These are phyloP conservation scores for Equus przewalskii DNA, from an alignment of 2,113 vertebrate genomes.

Conservation along the genomic window DNA sequence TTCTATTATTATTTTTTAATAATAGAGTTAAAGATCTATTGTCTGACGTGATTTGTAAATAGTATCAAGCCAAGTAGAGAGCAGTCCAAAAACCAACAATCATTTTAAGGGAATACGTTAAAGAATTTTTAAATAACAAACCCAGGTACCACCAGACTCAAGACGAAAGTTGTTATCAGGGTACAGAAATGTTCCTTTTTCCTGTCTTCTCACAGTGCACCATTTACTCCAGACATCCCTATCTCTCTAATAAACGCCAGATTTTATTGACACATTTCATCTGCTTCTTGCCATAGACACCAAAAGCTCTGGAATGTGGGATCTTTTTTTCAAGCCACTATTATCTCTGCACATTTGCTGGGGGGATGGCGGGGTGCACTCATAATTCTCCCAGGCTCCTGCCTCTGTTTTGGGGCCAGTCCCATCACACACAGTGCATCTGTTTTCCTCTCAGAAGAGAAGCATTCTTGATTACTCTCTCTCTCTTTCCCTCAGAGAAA, in stretches of 20 bases:
- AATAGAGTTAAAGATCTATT: slow-evolving; percentile 79
- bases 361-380: fast-evolving
- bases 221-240: slow-evolving; percentile 73
- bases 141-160: slow-evolving; percentile 44
- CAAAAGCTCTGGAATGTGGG: slow-evolving; percentile 43
- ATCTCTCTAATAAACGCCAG: slow-evolving; percentile 83
- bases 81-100: slow-evolving; percentile 72
- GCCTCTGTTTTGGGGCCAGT: slow-evolving; percentile 56
- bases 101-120: slow-evolving; percentile 72
- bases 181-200: slow-evolving; percentile 78
- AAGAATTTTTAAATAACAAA: slow-evolving; percentile 75
- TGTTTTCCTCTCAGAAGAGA: slow-evolving; percentile 55
- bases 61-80: slow-evolving; percentile 79
- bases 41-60: slow-evolving; percentile 84
- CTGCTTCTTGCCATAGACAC: slow-evolving; percentile 62
- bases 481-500: slow-evolving; percentile 59
- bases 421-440: background rate
- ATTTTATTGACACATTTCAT: slow-evolving; percentile 78
- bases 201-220: slow-evolving; percentile 48
- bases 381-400: slow-evolving; percentile 55
- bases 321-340: slow-evolving; percentile 6
- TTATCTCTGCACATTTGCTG: background rate
- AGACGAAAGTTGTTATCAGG: slow-evolving; percentile 64
- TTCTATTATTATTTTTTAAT: slow-evolving; percentile 57
- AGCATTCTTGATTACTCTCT: slow-evolving; percentile 58